Evolutionary conservation across 1,140 invertebrate species (phyloP), one percentile per base, ranked within the genome.

Genomic region (Atta colombica): DNA sequence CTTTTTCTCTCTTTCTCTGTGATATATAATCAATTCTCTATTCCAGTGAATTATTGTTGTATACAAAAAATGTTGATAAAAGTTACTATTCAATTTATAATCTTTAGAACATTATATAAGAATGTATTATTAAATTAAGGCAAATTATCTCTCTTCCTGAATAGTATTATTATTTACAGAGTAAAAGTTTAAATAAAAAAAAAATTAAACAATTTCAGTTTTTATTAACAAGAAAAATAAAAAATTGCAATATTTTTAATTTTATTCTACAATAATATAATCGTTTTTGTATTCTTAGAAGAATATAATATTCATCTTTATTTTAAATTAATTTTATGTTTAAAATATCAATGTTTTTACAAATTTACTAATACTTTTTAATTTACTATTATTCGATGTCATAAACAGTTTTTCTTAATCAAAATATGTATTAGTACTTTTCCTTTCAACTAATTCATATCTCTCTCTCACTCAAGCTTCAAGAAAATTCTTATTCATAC

Each of bases 401-500:
- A 14, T 25, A 49, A 28, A 49, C 10, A 16, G 1, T 16, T 69
- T 25, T 10, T 21, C 16, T 58, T 69, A 21, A 68, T 35, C 16
- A 35, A 3, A 2, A 66, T 45, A 45, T 21, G 3, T 14, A 45
- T 68, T 31, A 4, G 4, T 16, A 63, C 1, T 72, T 12, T 72
- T 18, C 8, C 31, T 75, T 39, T 66, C 39, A 21, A 51, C 18
- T n/a, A 65, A 53, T 2, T 39, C n/a, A 1, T 53, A 53, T 18
- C 18, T 61, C 35, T 61, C 35, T 61, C 16, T 18, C 3, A 51
- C 3, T n/a, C 3, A 7, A 45, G 39, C 8, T 45, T 45, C 3
- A n/a, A 49, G 5, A 63, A 25, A 31, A 74, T 84, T 74, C 35
- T 53, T 74, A 31, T 74, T 58, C 66, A 14, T 25, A 14, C 21